Evolutionary conservation across 2,797 vertebrate species (phyloP).

Genomic region (Chiloscyllium punctatum): DNA sequence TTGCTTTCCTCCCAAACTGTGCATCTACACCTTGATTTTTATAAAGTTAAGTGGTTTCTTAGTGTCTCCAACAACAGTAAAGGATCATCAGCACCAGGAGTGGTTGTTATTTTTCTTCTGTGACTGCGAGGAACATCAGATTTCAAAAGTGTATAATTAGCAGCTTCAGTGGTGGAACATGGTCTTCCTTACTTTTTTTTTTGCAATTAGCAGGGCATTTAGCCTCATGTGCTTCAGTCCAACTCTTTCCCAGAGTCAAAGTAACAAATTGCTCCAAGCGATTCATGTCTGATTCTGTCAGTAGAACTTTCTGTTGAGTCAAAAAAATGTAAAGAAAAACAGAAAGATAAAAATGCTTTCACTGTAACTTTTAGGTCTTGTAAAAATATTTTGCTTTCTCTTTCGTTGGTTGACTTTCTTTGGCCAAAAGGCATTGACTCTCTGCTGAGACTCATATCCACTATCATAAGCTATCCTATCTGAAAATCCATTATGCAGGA

Average conservation of each 20-base stretch:
- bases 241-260: neutral
- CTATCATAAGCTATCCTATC: neutral
- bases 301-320: neutral
- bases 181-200: no score
- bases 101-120: neutral
- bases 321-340: neutral
- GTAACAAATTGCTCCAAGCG: neutral
- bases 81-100: neutral
- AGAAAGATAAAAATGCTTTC: neutral
- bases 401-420: neutral
- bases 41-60: neutral
- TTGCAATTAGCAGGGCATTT: neutral
- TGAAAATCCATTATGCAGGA: neutral
- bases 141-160: neutral
- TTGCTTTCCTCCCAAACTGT: neutral
- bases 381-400: neutral
- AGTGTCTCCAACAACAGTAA: neutral
- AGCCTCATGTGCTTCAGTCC: neutral
- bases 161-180: neutral
- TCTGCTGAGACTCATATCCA: neutral
- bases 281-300: neutral
- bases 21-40: neutral
- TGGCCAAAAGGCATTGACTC: neutral
- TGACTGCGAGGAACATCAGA: neutral
- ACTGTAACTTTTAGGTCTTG: neutral